Base-by-base conservation (phyloP, 2,888 invertebrate genomes). In the Drosophila limbata region DNA sequence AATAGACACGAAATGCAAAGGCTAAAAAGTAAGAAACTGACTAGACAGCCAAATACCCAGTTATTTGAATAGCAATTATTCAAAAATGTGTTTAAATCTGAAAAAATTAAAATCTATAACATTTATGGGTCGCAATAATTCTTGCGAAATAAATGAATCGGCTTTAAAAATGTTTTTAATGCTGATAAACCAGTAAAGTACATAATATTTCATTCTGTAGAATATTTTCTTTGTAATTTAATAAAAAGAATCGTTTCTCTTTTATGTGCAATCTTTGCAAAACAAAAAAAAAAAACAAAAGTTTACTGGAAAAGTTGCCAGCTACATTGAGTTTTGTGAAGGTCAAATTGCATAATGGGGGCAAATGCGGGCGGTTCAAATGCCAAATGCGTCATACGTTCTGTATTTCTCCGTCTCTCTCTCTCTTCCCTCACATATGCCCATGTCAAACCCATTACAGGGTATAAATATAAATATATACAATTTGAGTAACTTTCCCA, bases 401-500 rank as follows among this genome's bases (percentile, higher is more conserved):
- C 48, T 50, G 10, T 42, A 13, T 19, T 25, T 5, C 6, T 5
- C 25, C 6, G 25, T 33, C 35, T 11, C 3, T 39, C 19, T 4
- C 13, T 17, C 33, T 15, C 31, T 2, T 15, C 31, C 1, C 10
- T 33, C 6, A 1, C 4, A 10, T 45, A 17, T n/a, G 13, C 17
- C 33, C 15, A 33, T 11, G 10, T 35, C 13, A 11, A 6, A 4
- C 4, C 1, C 13, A 17, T 11, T 50, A 48, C 17, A 63, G 63
- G 63, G 63, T 63, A 63, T 56, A 6, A 42, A 55, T 47, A 11
- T n/a, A 1, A 15, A 39, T 31, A 25, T 39, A 44, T 42, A 35
- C 47, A 47, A 37, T 52, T 53, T 35, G 50, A 10, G 4, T 45
- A 69, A 65, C 64, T 66, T 68, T 79, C 69, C 45, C 65, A 57